These are phyloP conservation scores for Netelia inedita DNA, from an alignment of 2,888 invertebrate species.

Conservation along the genomic window DNA sequence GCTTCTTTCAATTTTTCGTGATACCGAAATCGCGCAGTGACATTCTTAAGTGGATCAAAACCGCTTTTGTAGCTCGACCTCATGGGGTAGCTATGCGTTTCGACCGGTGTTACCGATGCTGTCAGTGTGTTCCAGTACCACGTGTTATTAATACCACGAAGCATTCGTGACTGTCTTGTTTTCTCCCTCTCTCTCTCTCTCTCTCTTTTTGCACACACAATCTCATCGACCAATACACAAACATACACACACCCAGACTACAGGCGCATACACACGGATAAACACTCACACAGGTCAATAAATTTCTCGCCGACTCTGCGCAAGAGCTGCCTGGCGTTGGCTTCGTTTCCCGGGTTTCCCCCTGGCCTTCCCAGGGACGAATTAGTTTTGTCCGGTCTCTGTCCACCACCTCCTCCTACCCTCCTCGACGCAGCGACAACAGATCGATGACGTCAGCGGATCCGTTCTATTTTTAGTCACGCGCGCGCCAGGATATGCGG, in stretches of 20 bases:
- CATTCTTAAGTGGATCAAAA: not conserved
- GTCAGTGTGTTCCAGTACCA: conserved; percentile 43
- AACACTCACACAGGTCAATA: conserved; percentile 66
- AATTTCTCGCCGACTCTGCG: conserved; percentile 67
- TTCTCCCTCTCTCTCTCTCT: not conserved
- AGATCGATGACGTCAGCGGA: conserved; percentile 80
- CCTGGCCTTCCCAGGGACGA: conserved; percentile 62
- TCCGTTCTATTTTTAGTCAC: conserved; percentile 77
- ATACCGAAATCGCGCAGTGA: not conserved
- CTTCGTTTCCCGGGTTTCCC: conserved; percentile 65
- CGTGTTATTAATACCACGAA: conserved; percentile 71
- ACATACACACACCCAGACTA: conserved; percentile 14
- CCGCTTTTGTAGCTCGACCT: not conserved
- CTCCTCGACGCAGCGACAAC: conserved; percentile 61
- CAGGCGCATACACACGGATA: not conserved
- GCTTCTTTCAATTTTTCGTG: not conserved
- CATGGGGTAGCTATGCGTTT: not conserved
- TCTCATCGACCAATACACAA: not conserved
- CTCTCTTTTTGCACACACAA: not conserved
- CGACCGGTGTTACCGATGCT: not conserved
- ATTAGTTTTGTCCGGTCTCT: conserved; percentile 71
- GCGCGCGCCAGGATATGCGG: conserved; percentile 58
- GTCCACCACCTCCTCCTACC: conserved; percentile 32
- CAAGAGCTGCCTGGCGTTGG: conserved; percentile 54
- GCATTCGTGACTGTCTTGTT: conserved; percentile 51